Percentiles rank a stretch among this genome's conserved stretches.
Conservation (phyloP, 2,113 vertebrate species). For the Zosterops hypoxanthus region DNA sequence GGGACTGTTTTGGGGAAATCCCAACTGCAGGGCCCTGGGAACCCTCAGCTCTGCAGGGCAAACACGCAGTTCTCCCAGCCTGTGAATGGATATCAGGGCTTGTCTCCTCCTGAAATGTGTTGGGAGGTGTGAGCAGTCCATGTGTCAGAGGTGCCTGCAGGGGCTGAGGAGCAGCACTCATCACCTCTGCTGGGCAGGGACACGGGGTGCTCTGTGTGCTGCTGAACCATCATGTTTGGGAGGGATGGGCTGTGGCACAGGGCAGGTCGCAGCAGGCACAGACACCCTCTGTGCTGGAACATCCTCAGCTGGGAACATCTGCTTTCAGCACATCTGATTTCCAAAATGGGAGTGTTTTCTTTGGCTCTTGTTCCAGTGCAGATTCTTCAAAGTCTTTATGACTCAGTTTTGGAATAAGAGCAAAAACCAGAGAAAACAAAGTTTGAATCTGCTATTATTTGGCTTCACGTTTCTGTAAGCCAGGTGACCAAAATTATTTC, state of each 20-base stretch:
- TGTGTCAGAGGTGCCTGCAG: not conserved
- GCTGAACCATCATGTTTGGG: accelerated
- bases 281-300: not conserved
- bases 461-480: not conserved
- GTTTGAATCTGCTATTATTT: not conserved
- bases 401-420: not conserved
- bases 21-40: accelerated
- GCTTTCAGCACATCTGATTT: not conserved
- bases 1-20: not conserved
- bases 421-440: not conserved
- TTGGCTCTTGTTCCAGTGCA: not conserved
- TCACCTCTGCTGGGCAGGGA: not conserved
- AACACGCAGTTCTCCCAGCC: accelerated
- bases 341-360: not conserved
- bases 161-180: not conserved
- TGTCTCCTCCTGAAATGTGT: not conserved
- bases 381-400: not conserved
- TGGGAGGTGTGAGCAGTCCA: accelerated
- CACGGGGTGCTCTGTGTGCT: accelerated
- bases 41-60: not conserved
- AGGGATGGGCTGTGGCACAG: accelerated
- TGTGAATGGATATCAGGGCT: accelerated
- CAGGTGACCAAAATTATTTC: not conserved
- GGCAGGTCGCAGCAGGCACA: not conserved
- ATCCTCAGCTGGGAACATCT: not conserved